phyloP scores from a whole-genome alignment of 2,113 vertebrate species.

The Lepus americanus region DNA sequence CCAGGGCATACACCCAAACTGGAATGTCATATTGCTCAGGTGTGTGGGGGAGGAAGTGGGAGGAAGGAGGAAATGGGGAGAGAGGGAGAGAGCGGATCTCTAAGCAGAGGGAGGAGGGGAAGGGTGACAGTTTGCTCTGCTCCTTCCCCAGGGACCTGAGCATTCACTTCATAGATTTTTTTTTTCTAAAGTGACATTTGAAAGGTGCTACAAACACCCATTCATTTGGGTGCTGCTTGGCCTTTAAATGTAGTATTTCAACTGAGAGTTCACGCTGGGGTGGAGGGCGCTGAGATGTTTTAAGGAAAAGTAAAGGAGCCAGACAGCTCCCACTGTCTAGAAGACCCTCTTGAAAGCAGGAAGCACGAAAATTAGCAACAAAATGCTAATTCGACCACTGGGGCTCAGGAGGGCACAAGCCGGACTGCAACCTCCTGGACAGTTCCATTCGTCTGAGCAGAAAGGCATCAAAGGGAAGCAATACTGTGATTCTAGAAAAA shows the following conservation, averaged over 20 bases:
- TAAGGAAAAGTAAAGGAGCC: constrained; percentile 53
- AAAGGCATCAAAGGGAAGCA: neutral
- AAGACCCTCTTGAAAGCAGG: neutral
- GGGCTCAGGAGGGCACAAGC: neutral
- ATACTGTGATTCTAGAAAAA: constrained; percentile 10
- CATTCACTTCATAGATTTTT: constrained; percentile 63
- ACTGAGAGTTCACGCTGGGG: constrained; percentile 62
- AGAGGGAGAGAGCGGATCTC: neutral
- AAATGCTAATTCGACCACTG: neutral
- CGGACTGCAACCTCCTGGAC: neutral
- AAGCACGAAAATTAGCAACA: constrained; percentile 45
- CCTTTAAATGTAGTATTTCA: constrained; percentile 78
- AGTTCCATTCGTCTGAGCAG: neutral
- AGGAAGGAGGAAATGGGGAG: neutral
- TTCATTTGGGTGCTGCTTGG: constrained; percentile 75
- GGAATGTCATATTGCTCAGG: constrained; percentile 58
- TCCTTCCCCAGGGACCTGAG: constrained; percentile 72
- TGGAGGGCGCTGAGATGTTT: constrained; percentile 4
- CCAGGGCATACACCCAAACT: constrained; percentile 59
- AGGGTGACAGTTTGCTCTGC: constrained; percentile 64
- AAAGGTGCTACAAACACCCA: constrained; percentile 69
- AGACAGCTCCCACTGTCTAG: constrained; percentile 49
- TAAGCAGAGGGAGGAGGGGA: neutral
- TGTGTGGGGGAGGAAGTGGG: neutral
- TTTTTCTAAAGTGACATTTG: constrained; percentile 73